Evolutionary conservation across 2,797 vertebrate species (phyloP).

Genomic region (Labeo calbasu): DNA sequence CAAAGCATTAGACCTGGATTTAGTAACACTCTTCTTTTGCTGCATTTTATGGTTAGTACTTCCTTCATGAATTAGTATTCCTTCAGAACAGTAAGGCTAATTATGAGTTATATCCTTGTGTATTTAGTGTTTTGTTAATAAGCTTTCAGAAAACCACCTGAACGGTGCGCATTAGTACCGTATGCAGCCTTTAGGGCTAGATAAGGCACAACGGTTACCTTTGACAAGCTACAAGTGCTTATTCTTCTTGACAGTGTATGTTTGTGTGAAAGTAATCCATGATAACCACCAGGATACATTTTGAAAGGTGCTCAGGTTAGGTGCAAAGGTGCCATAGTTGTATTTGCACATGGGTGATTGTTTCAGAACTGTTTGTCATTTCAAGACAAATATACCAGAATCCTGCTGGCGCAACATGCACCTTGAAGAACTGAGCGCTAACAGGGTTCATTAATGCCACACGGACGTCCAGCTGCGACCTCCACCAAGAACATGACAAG

Average conservation of each 20-base stretch:
- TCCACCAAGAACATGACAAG: conserved; percentile 65
- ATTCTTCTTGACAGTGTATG: not conserved
- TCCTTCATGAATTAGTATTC: not conserved
- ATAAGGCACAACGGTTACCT: not conserved
- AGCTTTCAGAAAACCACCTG: not conserved
- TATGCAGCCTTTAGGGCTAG: not conserved
- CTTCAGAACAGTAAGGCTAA: not conserved
- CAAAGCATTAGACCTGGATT: conserved; percentile 4
- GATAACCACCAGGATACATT: not conserved
- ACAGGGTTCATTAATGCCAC: conserved; percentile 50
- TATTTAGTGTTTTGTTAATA: not conserved
- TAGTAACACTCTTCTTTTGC: not conserved
- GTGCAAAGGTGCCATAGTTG: not conserved
- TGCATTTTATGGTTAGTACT: not conserved
- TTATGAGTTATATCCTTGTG: not conserved
- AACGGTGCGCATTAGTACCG: not conserved
- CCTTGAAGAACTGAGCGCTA: conserved; percentile 50
- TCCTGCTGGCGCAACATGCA: not conserved
- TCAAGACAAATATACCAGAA: not conserved
- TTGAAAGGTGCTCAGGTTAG: not conserved
- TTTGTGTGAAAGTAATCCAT: conserved; percentile 4
- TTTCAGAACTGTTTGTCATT: conserved; percentile 3
- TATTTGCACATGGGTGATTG: not conserved
- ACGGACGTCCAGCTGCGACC: conserved; percentile 26
- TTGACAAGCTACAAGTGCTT: not conserved